Conservation (phyloP, 2,113 vertebrate species). For the Ia io region DNA sequence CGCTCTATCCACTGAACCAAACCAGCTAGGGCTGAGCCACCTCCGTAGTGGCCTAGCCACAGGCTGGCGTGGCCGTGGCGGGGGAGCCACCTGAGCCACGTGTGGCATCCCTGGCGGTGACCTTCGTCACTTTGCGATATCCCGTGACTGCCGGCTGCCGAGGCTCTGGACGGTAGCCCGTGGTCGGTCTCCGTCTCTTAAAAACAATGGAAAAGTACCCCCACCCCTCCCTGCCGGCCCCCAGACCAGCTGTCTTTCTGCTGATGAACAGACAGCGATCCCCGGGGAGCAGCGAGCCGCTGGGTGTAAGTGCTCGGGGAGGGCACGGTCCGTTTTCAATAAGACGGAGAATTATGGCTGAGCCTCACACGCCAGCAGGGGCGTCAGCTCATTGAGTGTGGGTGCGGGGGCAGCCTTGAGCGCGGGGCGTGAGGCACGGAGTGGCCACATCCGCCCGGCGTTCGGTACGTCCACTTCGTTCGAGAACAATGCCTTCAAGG, state of each 20-base stretch:
- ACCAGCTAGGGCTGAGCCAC: too few species aligned
- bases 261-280: slow-evolving; percentile 20
- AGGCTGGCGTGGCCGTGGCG: neutral
- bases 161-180: neutral
- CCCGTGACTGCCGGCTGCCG: neutral
- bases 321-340: slow-evolving; percentile 35
- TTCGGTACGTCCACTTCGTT: slow-evolving; percentile 31
- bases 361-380: neutral
- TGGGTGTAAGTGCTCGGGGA: neutral
- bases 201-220: slow-evolving; percentile 57
- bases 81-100: neutral
- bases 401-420: neutral
- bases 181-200: neutral
- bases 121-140: neutral
- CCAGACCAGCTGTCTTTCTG: slow-evolving; percentile 45
- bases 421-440: neutral
- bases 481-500: slow-evolving; percentile 67
- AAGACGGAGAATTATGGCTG: slow-evolving; percentile 25
- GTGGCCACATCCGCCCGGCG: neutral
- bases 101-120: neutral
- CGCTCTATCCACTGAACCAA: too few species aligned
- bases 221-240: neutral
- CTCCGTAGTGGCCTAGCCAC: neutral
- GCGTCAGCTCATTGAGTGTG: neutral
- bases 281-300: neutral